A percentile compares a stretch with the other conserved stretches of the same genome.
These are phyloP conservation scores for Mionectes macconnelli DNA, from an alignment of 2,113 vertebrate genomes.

Conservation along the genomic window DNA sequence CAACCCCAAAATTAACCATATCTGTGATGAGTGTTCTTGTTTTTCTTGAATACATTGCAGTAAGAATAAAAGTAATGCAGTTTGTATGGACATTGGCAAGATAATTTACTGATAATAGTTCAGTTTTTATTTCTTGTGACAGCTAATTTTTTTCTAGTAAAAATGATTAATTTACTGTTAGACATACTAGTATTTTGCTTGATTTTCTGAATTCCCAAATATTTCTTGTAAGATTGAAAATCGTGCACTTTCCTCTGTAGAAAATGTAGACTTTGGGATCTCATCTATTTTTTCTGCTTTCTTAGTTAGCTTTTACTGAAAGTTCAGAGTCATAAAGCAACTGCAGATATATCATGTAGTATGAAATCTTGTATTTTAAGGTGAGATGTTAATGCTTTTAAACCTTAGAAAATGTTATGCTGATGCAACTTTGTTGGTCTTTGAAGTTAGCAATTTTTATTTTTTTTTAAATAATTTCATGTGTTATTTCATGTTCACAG, in stretches of 20 bases:
- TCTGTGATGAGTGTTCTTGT: neutral
- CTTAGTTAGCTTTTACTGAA: neutral
- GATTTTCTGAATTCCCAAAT: neutral
- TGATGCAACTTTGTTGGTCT: neutral
- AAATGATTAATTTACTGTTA: neutral
- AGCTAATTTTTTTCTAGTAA: neutral
- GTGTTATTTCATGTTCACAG: conserved; percentile 59
- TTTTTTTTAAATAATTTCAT: no score
- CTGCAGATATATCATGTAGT: neutral
- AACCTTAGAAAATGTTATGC: neutral
- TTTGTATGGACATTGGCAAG: neutral
- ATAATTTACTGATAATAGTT: neutral
- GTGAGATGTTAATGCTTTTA: neutral
- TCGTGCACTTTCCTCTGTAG: neutral
- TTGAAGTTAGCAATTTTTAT: no score
- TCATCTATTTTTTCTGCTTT: neutral
- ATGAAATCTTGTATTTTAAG: neutral
- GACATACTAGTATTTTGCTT: neutral
- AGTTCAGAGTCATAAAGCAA: neutral
- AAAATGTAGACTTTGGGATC: neutral
- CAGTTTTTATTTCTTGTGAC: neutral
- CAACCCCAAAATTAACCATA: neutral
- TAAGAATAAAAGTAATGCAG: neutral
- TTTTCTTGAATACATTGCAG: neutral
- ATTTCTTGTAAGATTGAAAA: neutral